Conservation (phyloP, 1,140 invertebrate genomes). For the Laodelphax striatellus region DNA sequence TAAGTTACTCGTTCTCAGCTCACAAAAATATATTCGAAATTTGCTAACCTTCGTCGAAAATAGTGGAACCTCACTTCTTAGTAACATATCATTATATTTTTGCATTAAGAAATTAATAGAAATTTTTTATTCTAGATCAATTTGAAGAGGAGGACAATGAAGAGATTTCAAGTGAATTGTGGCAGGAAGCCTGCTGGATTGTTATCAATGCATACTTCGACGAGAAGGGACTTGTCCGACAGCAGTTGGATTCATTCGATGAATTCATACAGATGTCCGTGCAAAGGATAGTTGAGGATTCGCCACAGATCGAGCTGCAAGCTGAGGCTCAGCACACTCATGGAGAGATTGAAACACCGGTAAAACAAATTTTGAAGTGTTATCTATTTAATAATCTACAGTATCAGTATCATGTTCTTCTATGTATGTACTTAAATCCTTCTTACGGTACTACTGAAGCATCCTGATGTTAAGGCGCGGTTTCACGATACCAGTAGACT, state of each 20-base stretch:
- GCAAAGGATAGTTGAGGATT: conserved; percentile 96
- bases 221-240: conserved; percentile 96
- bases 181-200: conserved; percentile 99
- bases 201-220: conserved; percentile 99
- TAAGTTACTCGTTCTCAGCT: too few relatives aligned
- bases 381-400: too few relatives aligned
- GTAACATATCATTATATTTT: too few relatives aligned
- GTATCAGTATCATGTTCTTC: too few relatives aligned
- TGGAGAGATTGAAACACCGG: conserved; percentile 84
- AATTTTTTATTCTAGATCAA: conserved; percentile 43
- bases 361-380: conserved; percentile 29
- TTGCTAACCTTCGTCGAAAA: too few relatives aligned
- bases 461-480: too few relatives aligned
- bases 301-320: conserved; percentile 92
- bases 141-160: conserved; percentile 68
- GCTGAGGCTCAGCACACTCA: conserved; percentile 92
- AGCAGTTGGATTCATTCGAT: conserved; percentile 98
- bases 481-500: too few relatives aligned
- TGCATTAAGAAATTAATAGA: too few relatives aligned
- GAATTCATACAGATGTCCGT: conserved; percentile 99
- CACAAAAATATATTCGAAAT: too few relatives aligned
- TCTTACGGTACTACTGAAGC: too few relatives aligned
- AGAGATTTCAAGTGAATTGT: conserved; percentile 88
- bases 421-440: too few relatives aligned
- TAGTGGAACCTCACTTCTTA: too few relatives aligned